Percentiles rank a stretch among this genome's conserved stretches.
phyloP scores from a whole-genome alignment of 2,113 vertebrate species.

The Hemichromis elongatus region DNA sequence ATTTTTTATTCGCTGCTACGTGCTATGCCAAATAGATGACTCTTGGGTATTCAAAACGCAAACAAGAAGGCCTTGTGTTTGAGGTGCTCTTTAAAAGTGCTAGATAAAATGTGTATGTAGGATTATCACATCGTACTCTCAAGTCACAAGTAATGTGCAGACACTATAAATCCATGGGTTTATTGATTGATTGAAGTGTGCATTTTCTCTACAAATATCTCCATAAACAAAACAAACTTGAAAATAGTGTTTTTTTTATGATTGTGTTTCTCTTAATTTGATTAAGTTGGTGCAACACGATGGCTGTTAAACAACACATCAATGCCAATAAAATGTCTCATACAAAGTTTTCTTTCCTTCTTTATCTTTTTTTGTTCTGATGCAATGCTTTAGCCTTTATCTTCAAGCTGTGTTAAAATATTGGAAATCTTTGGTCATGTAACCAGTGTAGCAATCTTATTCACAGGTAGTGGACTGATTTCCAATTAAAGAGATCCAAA shows the following conservation, averaged over 20 bases:
- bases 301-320: conserved; percentile 21
- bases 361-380: background rate
- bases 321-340: conserved; percentile 48
- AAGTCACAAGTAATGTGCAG: background rate
- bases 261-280: conserved; percentile 32
- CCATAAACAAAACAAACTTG: conserved; percentile 16
- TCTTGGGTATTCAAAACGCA: conserved; percentile 15
- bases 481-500: background rate
- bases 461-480: too few species aligned
- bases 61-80: conserved; percentile 9
- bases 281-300: conserved; percentile 36
- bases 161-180: conserved; percentile 8
- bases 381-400: background rate
- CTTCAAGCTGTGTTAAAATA: background rate
- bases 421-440: background rate
- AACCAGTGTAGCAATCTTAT: background rate
- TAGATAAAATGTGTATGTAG: conserved; percentile 15
- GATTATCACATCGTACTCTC: background rate
- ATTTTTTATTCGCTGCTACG: conserved; percentile 50
- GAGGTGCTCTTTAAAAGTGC: background rate
- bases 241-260: conserved; percentile 49
- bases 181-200: conserved; percentile 20
- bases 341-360: background rate
- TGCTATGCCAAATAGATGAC: background rate
- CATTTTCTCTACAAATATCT: conserved; percentile 11